Conservation (phyloP, 1,140 invertebrate species). For the Oppia nitens region DNA sequence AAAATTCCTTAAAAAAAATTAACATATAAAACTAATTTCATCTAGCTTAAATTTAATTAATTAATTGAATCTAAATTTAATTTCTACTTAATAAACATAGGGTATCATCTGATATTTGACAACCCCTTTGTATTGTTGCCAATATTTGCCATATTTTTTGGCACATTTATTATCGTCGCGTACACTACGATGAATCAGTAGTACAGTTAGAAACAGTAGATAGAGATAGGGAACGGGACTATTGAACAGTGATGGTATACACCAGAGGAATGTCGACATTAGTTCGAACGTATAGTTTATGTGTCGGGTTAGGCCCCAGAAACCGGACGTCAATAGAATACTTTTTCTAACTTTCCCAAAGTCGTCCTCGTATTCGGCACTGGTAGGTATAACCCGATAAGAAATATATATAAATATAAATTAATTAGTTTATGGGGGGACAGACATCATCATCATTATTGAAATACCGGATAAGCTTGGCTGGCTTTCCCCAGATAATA, state of each 20-base stretch:
- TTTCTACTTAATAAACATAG: no score
- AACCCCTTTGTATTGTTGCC: slow-evolving; percentile 32
- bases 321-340: slow-evolving; percentile 37
- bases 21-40: no score
- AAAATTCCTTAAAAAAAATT: no score
- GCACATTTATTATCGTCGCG: slow-evolving; percentile 41
- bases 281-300: slow-evolving; percentile 43
- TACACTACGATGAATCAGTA: slow-evolving; percentile 36
- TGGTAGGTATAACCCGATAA: no score
- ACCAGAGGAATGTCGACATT: slow-evolving; percentile 34
- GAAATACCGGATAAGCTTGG: slow-evolving; percentile 25
- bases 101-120: neutral
- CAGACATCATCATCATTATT: neutral
- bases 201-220: slow-evolving; percentile 33
- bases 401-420: no score
- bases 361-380: slow-evolving; percentile 21
- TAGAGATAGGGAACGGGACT: slow-evolving; percentile 37
- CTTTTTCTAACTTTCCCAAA: slow-evolving; percentile 25
- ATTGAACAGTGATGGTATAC: slow-evolving; percentile 30
- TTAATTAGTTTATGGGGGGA: neutral
- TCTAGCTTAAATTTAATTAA: no score
- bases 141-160: slow-evolving; percentile 38
- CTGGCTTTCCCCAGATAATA: slow-evolving; percentile 29
- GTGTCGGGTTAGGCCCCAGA: slow-evolving; percentile 41
- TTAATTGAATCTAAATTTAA: no score